Base-by-base conservation (phyloP, 2,888 invertebrate species). In the Tetrapedia diversipes region DNA sequence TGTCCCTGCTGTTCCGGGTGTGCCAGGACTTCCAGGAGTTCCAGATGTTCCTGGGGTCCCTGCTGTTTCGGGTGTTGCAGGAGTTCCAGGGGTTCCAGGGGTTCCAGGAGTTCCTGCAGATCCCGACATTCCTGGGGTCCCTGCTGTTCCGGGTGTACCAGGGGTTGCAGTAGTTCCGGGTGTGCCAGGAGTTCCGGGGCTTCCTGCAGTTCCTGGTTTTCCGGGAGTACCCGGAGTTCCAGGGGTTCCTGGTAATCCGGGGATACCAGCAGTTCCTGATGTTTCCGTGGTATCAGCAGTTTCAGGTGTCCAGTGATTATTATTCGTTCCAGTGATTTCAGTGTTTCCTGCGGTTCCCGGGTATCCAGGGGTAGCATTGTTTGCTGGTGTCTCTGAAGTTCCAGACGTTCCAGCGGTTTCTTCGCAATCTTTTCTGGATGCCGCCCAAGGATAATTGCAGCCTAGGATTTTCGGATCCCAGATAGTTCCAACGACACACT, bases 381-480 rank as follows among this genome's bases (percentile, higher is more conserved):
- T 77, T 77, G 16, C 45, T 43, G 56, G 76, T 81, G 76, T 70
- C 72, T 75, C 79, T 77, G n/a, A n/a, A n/a, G 47, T 79, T 77
- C 79, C 82, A 81, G 80, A 66, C 22, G 51, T 19, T 6, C 39
- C 69, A 37, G 54, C 67, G 7, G 14, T 59, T 56, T 73, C 34
- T 7, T 41, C 82, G 54, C 86, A 86, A 34, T 84, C 67, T 45
- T 79, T 56, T 53, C 89, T 84, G 8, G 86, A 81, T 27, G 90
- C 91, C 14, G 90, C 91, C 89, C 91, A 92, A 70, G 92, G 92
- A 83, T 94, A 93, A 87, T 94, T 93, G 83, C 95, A 95, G 0
- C 92, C 92, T 84, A 93, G 92, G 65, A 93, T 92, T 43, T 93
- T 90, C 80, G 93, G 92, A 88, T 94, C 93, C 94, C 94, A 94